These are phyloP conservation scores for Cryptotermes secundus DNA, from an alignment of 1,140 invertebrate species.

Conservation along the genomic window DNA sequence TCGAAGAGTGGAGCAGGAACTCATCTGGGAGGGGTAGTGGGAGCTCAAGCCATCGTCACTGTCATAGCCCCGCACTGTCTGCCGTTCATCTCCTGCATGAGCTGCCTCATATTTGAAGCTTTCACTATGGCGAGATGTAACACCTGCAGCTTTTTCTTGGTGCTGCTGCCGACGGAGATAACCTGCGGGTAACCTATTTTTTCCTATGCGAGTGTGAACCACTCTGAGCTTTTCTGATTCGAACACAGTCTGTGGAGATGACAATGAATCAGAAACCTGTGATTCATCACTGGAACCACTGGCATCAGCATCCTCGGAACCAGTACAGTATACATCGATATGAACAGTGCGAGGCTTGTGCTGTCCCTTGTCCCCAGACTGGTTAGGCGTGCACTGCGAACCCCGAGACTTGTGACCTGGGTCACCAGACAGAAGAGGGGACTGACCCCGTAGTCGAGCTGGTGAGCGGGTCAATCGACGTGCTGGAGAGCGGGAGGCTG, in stretches of 20 bases:
- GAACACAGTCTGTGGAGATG: conserved; percentile 64
- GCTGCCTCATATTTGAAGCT: conserved; percentile 19
- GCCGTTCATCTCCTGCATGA: neutral
- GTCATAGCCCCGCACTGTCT: conserved; percentile 45
- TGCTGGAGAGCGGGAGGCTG: conserved; percentile 28
- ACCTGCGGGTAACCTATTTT: conserved; percentile 49
- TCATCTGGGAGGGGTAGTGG: conserved; percentile 61
- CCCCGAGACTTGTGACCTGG: conserved; percentile 16
- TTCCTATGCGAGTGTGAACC: conserved; percentile 55
- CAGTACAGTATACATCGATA: conserved; percentile 76
- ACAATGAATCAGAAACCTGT: conserved; percentile 48
- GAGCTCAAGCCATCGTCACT: conserved; percentile 57
- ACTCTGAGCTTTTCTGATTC: conserved; percentile 61
- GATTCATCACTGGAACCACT: conserved; percentile 41
- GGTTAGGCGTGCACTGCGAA: neutral
- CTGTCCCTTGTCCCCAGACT: conserved; percentile 38
- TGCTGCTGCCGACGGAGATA: conserved; percentile 29
- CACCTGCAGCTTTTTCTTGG: neutral
- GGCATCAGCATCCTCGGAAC: conserved; percentile 57
- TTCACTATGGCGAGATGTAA: neutral
- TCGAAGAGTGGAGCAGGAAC: conserved; percentile 58
- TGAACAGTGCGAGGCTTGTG: conserved; percentile 70
- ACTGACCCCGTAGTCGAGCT: conserved; percentile 40
- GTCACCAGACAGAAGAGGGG: conserved; percentile 34
- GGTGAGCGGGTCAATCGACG: conserved; percentile 36